A percentile compares a stretch with the other conserved stretches of the same genome.
Evolutionary conservation across 2,797 vertebrate genomes (phyloP).

Genomic region (Graptemys geographica): DNA sequence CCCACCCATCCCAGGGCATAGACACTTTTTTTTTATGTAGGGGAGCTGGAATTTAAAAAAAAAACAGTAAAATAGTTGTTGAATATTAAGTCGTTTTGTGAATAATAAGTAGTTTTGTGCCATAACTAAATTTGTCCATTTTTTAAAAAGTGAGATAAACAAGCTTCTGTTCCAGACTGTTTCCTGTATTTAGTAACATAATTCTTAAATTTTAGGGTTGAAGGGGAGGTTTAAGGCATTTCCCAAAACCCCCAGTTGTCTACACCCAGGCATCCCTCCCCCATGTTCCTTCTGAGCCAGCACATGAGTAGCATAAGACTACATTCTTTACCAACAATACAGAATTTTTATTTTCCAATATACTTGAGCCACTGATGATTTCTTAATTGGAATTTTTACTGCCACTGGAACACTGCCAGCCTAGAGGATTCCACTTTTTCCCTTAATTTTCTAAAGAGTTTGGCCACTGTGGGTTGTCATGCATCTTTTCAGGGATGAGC

Average conservation of each 20-base stretch:
- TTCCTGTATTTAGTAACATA: background rate
- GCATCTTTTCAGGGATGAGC: background rate
- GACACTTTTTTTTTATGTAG: background rate
- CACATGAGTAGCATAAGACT: background rate
- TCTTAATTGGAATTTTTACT: background rate
- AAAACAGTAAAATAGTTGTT: background rate
- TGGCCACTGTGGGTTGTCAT: background rate
- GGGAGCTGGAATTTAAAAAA: background rate
- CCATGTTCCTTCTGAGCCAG: background rate
- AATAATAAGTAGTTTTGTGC: background rate
- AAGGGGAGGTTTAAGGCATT: background rate
- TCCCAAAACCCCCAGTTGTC: background rate
- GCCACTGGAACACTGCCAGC: background rate
- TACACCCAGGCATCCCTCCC: background rate
- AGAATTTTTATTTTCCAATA: background rate
- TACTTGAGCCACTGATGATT: background rate
- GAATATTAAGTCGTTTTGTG: background rate
- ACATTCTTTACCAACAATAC: background rate
- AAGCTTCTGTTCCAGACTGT: background rate
- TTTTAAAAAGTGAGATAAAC: background rate
- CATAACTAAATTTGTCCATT: background rate
- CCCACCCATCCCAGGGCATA: background rate
- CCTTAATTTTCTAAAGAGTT: background rate
- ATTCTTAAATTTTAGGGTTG: background rate
- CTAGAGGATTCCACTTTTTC: background rate